Conservation (phyloP, 1,140 invertebrate species). For the Aricia agestis region DNA sequence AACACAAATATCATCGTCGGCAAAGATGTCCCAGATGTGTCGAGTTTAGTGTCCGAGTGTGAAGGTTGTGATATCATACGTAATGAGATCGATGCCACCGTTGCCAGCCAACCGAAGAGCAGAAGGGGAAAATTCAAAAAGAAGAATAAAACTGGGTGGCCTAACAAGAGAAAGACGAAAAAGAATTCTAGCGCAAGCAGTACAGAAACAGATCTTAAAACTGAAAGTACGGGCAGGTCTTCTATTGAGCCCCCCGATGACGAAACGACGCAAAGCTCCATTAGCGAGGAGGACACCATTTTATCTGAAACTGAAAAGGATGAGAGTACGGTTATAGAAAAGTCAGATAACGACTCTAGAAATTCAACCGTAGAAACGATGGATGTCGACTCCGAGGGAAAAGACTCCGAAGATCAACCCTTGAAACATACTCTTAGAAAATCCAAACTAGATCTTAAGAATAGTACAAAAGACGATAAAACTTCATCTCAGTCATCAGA, state of each 20-base stretch:
- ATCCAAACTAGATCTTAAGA: constrained; percentile 5
- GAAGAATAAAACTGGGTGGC: constrained; percentile 74
- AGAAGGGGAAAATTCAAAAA: constrained; percentile 68
- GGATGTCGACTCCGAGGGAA: constrained; percentile 26
- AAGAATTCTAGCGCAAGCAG: constrained; percentile 50
- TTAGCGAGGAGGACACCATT: constrained; percentile 47
- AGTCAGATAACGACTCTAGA: constrained; percentile 27
- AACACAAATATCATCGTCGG: constrained; percentile 45
- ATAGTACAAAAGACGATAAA: constrained; percentile 19
- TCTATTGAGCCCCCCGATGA: constrained; percentile 49
- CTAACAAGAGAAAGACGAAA: constrained; percentile 60
- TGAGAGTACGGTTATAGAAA: constrained; percentile 37
- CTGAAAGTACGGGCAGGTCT: constrained; percentile 52
- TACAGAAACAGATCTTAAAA: constrained; percentile 42
- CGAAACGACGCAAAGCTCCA: constrained; percentile 45
- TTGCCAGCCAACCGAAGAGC: constrained; percentile 26
- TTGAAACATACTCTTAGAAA: constrained; percentile 12
- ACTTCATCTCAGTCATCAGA: constrained; percentile 9
- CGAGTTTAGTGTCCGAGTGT: constrained; percentile 61
- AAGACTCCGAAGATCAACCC: constrained; percentile 28
- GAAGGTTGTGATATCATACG: constrained; percentile 62
- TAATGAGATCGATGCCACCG: constrained; percentile 56
- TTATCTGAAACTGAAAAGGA: constrained; percentile 49
- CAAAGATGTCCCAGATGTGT: constrained; percentile 53
- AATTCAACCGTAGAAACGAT: constrained; percentile 16